Evolutionary conservation across 23 tunicate genomes (phyloP), one percentile per base, ranked within the genome.

Genomic region (Oikopleura dioica): DNA sequence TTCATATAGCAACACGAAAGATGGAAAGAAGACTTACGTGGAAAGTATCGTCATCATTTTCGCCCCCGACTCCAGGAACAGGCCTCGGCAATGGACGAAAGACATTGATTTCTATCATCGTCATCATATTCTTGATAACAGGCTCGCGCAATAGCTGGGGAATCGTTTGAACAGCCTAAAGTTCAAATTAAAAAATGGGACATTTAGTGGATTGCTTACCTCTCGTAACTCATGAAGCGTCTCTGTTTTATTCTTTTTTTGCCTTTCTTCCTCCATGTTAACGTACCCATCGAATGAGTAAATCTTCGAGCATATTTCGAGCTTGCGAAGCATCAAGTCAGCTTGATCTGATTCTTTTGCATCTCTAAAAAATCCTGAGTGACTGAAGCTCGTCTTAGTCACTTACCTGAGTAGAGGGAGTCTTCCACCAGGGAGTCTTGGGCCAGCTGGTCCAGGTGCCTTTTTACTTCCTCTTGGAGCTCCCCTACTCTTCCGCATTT

Each of bases 11-110:
- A n/a, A n/a, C n/a, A n/a, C n/a, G n/a, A n/a, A n/a, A n/a, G n/a
- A n/a, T n/a, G n/a, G n/a, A n/a, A n/a, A n/a, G n/a, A n/a, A n/a
- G n/a, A n/a, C n/a, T n/a, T n/a, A n/a, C n/a, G n/a, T n/a, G 16
- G 1, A 85, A 59, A 4, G 84, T 79, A 35, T 92, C 97, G 37
- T 92, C 97, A 38, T 85, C 97, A 30, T 92, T 84, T 21, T 82
- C 87, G 76, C 79, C 83, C 58, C 76, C 82, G 1, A 37, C 38
- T 37, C 79, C 32, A 31, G 29, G 16, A 24, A 28, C 2, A 2
- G 72, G 72, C 26, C 72, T 24, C 16, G 16, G 16, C 26, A 63
- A 28, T 2, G 72, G 26, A 2, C 72, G 72, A 63, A 63, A 63
- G 2, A 63, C 4, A 63, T 63, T 63, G 16, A 12, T 31, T 63